Evolutionary conservation across 2,888 invertebrate species (phyloP).

Genomic region (Scaptodrosophila latifasciaeformis): DNA sequence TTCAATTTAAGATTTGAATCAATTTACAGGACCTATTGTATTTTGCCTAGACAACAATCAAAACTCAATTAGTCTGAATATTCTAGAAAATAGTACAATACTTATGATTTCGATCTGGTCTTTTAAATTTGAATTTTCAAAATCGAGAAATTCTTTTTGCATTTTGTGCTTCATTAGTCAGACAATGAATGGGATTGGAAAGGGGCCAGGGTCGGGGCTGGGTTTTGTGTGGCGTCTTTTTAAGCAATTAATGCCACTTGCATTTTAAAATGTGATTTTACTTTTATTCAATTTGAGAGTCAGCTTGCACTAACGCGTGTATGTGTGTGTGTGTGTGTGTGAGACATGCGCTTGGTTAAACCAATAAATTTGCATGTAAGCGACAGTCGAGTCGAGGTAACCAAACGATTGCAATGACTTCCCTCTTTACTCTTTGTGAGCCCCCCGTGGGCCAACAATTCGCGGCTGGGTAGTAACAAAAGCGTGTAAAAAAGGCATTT

Average conservation of each 20-base stretch:
- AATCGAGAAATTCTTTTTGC: too few species aligned
- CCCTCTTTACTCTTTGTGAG: too few species aligned
- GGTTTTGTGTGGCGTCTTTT: not conserved
- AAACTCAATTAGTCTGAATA: too few species aligned
- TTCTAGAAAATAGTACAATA: too few species aligned
- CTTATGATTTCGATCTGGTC: too few species aligned
- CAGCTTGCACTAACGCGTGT: not conserved
- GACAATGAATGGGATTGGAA: constrained; percentile 6
- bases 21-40: too few species aligned
- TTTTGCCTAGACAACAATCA: too few species aligned
- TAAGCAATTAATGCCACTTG: constrained; percentile 19
- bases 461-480: not conserved
- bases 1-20: too few species aligned
- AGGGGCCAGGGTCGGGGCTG: too few species aligned
- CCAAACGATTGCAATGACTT: not conserved
- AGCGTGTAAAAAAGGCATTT: constrained; percentile 36
- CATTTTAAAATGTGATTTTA: constrained; percentile 28
- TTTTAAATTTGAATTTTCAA: too few species aligned
- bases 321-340: too few species aligned
- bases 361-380: constrained; percentile 52
- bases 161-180: not conserved
- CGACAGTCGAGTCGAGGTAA: constrained; percentile 2
- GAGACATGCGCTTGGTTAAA: constrained; percentile 20
- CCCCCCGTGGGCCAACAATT: too few species aligned
- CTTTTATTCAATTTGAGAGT: constrained; percentile 34